Percentiles rank a stretch among this genome's conserved stretches.
Evolutionary conservation across 1,140 invertebrate genomes (phyloP).

Genomic region (Sarcophaga peregrina): DNA sequence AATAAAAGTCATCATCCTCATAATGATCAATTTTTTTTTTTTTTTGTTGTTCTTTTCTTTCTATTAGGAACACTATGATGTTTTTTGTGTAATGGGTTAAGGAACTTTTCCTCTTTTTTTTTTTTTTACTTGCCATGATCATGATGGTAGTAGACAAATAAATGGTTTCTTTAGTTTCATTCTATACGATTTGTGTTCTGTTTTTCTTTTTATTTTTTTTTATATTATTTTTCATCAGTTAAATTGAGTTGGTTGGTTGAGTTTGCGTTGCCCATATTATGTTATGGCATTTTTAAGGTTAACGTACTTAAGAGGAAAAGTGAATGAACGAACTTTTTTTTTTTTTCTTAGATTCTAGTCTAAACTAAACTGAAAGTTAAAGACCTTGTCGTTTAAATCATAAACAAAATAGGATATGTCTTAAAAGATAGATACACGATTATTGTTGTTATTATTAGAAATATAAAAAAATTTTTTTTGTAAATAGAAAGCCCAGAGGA

Average conservation of each 20-base stretch:
- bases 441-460: too few species aligned
- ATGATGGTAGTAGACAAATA: slow-evolving; percentile 1
- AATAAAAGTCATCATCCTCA: background rate
- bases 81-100: background rate
- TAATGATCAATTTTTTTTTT: background rate
- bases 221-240: too few species aligned
- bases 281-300: slow-evolving; percentile 14
- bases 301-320: slow-evolving; percentile 45
- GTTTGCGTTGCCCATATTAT: background rate
- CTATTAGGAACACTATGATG: background rate
- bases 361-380: slow-evolving; percentile 15
- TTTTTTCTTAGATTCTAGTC: background rate
- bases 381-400: background rate
- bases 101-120: background rate
- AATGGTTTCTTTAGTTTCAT: background rate
- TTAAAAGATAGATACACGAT: too few species aligned
- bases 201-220: too few species aligned
- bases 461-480: too few species aligned
- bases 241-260: background rate
- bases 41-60: background rate
- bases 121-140: background rate
- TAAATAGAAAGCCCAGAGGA: too few species aligned
- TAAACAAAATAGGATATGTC: too few species aligned
- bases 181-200: background rate
- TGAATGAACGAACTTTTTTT: slow-evolving; percentile 46